Evolutionary conservation across 2,888 invertebrate species (phyloP).

Genomic region (Cyclophora albipunctata): DNA sequence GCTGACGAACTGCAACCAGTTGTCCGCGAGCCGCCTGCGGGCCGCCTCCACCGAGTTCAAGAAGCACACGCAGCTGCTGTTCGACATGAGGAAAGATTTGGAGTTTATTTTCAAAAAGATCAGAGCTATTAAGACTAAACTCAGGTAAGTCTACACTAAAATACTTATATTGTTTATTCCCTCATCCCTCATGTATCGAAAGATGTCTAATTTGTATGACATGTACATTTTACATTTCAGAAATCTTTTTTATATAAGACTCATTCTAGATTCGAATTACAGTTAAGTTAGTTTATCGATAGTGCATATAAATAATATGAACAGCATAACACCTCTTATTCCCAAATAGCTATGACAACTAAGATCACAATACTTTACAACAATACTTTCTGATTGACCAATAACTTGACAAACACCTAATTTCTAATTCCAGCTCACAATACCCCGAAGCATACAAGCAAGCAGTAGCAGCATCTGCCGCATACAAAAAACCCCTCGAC

Average conservation of each 20-base stretch:
- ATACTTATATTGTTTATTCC: neutral
- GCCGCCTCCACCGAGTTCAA: conserved; percentile 92
- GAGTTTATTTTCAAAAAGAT: conserved; percentile 96
- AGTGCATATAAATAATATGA: too few species aligned
- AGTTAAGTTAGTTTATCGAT: too few species aligned
- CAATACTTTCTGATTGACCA: too few species aligned
- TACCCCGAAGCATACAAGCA: conserved; percentile 81
- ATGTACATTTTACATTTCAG: too few species aligned
- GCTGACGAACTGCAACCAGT: conserved; percentile 95
- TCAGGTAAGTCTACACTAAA: conserved; percentile 62
- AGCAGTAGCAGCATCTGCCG: conserved; percentile 70
- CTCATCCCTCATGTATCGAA: too few species aligned
- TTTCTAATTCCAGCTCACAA: conserved; percentile 62
- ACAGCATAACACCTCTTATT: too few species aligned
- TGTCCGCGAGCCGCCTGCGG: conserved; percentile 92
- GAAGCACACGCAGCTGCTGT: conserved; percentile 88
- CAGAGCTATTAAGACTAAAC: conserved; percentile 85
- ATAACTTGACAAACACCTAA: neutral
- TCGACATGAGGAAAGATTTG: conserved; percentile 95
- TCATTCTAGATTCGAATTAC: too few species aligned
- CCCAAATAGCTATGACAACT: too few species aligned
- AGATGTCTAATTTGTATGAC: too few species aligned
- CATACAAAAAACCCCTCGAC: conserved; percentile 54
- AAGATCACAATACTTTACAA: too few species aligned
- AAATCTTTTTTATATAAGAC: too few species aligned